phyloP scores from a whole-genome alignment of 2,113 vertebrate species.

The Neogobius melanostomus region DNA sequence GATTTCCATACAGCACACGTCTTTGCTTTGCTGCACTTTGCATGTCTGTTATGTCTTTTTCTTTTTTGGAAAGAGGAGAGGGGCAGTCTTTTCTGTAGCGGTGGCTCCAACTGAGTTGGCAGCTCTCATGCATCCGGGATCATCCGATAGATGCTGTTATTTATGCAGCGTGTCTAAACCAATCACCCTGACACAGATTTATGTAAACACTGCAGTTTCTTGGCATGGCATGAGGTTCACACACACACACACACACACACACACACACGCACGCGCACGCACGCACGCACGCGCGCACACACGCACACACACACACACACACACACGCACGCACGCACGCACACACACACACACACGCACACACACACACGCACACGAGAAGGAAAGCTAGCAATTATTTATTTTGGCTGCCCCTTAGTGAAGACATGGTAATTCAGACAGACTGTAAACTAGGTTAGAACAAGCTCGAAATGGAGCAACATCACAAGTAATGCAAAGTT shows the following conservation, averaged over 20 bases:
- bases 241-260: conserved; percentile 14
- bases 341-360: not conserved
- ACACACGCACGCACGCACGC: too few relatives aligned
- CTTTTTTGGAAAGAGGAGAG: conserved; percentile 9
- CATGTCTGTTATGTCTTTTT: not conserved
- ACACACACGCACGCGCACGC: conserved; percentile 13
- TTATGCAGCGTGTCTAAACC: conserved; percentile 68
- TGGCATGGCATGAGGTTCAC: conserved; percentile 48
- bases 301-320: conserved; percentile 16
- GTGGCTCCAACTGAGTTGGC: conserved; percentile 55
- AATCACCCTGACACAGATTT: conserved; percentile 64
- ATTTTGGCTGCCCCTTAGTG: conserved; percentile 29
- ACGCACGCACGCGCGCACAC: too few relatives aligned
- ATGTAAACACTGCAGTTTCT: conserved; percentile 63
- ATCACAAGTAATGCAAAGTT: not conserved
- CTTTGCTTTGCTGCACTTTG: conserved; percentile 28
- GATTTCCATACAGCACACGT: conserved; percentile 21
- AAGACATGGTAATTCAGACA: conserved; percentile 25
- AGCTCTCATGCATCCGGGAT: conserved; percentile 57
- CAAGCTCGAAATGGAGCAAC: conserved; percentile 1
- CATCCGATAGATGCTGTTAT: conserved; percentile 65
- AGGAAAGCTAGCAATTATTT: conserved; percentile 46
- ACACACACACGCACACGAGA: not conserved
- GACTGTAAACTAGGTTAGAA: conserved; percentile 9
- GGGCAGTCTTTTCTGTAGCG: conserved; percentile 35